phyloP scores from a whole-genome alignment of 2,113 vertebrate species.

The Lathamus discolor region DNA sequence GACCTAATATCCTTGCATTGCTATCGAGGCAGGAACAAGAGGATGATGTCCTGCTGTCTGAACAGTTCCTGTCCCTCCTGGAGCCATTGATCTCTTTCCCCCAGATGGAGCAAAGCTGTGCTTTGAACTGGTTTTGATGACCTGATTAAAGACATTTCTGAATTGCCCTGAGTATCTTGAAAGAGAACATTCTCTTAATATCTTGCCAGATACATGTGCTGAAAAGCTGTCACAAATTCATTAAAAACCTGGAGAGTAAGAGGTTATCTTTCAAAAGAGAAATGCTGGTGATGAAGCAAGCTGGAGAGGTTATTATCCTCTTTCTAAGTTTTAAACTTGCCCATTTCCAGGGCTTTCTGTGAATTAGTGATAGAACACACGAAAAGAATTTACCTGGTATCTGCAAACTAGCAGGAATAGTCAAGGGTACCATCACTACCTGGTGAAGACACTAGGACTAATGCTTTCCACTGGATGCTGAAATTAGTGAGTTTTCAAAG shows the following conservation, averaged over 20 bases:
- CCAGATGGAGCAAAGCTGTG: not conserved
- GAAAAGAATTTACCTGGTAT: not conserved
- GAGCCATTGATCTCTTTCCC: not conserved
- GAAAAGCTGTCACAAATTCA: not conserved
- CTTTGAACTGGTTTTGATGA: conserved; percentile 22
- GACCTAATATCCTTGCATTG: not conserved
- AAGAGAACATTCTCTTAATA: not conserved
- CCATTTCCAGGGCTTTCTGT: not conserved
- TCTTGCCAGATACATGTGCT: not conserved
- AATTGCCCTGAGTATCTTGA: not conserved
- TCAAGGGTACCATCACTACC: not conserved
- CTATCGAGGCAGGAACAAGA: not conserved
- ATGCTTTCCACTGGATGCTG: not conserved
- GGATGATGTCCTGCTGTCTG: not conserved
- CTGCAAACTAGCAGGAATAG: not conserved
- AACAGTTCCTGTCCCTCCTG: not conserved
- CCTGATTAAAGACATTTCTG: not conserved
- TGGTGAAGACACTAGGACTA: not conserved
- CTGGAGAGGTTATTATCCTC: not conserved
- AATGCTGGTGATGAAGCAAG: not conserved
- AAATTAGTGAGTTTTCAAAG: not conserved
- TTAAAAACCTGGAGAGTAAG: not conserved
- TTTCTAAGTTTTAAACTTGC: not conserved
- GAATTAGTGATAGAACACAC: not conserved
- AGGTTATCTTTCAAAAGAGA: not conserved